Conservation (phyloP, 2,888 invertebrate species). For the Drosophila birchii region DNA sequence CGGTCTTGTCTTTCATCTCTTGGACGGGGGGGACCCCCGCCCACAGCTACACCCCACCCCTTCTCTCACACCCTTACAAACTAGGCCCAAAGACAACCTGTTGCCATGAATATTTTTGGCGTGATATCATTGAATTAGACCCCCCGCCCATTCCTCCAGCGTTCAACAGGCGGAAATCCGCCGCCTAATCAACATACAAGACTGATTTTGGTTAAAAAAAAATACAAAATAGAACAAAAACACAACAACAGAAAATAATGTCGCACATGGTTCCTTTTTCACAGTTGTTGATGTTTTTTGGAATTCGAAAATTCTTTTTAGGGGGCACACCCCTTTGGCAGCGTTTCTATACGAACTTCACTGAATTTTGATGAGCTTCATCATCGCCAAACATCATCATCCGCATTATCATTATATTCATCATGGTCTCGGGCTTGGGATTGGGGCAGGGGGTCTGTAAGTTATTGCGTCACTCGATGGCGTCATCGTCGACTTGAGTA, state of each 20-base stretch:
- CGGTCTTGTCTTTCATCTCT: conserved; percentile 2
- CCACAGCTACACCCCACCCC: not conserved
- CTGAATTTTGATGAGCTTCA: conserved; percentile 28
- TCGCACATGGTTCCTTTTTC: conserved; percentile 38
- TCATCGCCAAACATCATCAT: conserved; percentile 5
- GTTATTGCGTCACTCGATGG: conserved; percentile 56
- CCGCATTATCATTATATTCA: not conserved
- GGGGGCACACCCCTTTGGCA: conserved; percentile 22
- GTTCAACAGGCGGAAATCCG: conserved; percentile 56
- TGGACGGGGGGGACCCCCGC: not conserved
- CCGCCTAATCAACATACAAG: conserved; percentile 50
- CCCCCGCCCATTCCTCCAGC: not conserved
- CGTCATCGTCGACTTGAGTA: conserved; percentile 27
- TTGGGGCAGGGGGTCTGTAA: conserved; percentile 34
- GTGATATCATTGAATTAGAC: conserved; percentile 26
- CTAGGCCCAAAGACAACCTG: conserved; percentile 23
- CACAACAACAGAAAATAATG: conserved; percentile 8
- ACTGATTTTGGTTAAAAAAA: conserved; percentile 21
- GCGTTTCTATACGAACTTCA: not conserved
- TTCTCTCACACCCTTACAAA: not conserved
- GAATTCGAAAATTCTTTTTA: conserved; percentile 6
- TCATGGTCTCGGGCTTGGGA: conserved; percentile 1
- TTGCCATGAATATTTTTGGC: conserved; percentile 17
- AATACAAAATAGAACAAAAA: not conserved
- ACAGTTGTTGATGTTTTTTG: conserved; percentile 39